Evolutionary conservation across 1,140 invertebrate genomes (phyloP).

Genomic region (Orius insidiosus): DNA sequence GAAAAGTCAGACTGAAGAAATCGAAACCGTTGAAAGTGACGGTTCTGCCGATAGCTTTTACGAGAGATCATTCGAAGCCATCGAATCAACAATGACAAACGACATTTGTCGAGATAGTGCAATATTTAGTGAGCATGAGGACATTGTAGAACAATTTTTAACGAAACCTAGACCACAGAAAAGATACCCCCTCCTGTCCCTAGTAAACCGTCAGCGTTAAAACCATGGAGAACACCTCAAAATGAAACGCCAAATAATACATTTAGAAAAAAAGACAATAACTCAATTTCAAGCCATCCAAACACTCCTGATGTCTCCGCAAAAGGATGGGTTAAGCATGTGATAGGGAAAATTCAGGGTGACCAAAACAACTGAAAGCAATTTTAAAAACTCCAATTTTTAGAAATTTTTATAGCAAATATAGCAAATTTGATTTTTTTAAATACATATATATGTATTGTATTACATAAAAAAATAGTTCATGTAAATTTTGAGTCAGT

Average conservation of each 20-base stretch:
- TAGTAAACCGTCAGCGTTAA: constrained; percentile 21
- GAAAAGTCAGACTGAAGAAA: constrained; percentile 23
- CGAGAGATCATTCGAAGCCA: constrained; percentile 56
- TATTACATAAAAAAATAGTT: no score
- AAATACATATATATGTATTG: no score
- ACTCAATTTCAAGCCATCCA: constrained; percentile 9
- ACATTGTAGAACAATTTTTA: constrained; percentile 21
- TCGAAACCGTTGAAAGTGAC: constrained; percentile 25
- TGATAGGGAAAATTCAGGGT: constrained; percentile 31
- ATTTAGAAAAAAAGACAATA: background rate
- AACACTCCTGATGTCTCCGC: constrained; percentile 17
- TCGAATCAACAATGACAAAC: constrained; percentile 37
- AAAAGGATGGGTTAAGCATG: constrained; percentile 33
- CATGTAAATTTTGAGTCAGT: no score
- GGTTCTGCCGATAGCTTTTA: constrained; percentile 45
- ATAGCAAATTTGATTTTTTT: no score
- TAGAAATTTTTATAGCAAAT: no score
- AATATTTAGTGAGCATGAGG: constrained; percentile 60
- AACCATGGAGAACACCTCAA: constrained; percentile 4
- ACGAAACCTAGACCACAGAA: constrained; percentile 4
- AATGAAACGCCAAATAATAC: background rate
- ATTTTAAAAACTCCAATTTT: no score
- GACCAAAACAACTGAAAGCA: constrained; percentile 14
- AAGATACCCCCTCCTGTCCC: constrained; percentile 24
- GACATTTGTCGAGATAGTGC: constrained; percentile 64